Percentiles rank a stretch among this genome's conserved stretches.
phyloP scores from a whole-genome alignment of 2,888 invertebrate genomes.

The Tethea ocularis region DNA sequence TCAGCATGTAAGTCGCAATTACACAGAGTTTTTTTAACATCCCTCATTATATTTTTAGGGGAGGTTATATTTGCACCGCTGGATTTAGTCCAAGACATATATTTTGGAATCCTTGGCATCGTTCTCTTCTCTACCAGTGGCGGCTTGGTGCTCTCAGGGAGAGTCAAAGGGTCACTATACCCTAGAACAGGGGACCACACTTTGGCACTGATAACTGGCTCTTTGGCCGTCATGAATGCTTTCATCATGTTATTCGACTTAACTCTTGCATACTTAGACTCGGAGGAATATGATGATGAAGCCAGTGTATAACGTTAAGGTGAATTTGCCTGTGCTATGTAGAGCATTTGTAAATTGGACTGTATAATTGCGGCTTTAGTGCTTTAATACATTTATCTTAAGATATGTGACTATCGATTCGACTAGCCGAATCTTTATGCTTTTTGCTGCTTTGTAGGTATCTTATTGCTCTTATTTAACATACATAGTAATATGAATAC shows the following conservation, averaged over 20 bases:
- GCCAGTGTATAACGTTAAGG: constrained; percentile 59
- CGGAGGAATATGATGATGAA: constrained; percentile 74
- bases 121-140: constrained; percentile 64
- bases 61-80: constrained; percentile 74
- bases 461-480: too few species aligned
- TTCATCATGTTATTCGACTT: constrained; percentile 70
- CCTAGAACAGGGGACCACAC: constrained; percentile 65
- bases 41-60: constrained; percentile 50
- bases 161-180: constrained; percentile 43
- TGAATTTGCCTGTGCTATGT: constrained; percentile 20
- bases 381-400: not conserved
- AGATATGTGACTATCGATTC: not conserved
- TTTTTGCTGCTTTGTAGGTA: not conserved
- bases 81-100: constrained; percentile 78
- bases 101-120: constrained; percentile 68
- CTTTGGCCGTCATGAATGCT: constrained; percentile 58
- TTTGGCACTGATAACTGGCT: constrained; percentile 52
- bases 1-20: constrained; percentile 4
- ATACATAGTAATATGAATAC: too few species aligned
- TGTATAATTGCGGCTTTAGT: constrained; percentile 38
- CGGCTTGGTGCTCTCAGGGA: constrained; percentile 56
- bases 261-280: constrained; percentile 73
- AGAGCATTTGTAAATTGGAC: constrained; percentile 5
- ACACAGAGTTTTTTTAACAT: not conserved
- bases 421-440: not conserved